Evolutionary conservation across 1,140 invertebrate genomes (phyloP), one percentile per base, ranked within the genome.

Genomic region (Drosophila elegans): DNA sequence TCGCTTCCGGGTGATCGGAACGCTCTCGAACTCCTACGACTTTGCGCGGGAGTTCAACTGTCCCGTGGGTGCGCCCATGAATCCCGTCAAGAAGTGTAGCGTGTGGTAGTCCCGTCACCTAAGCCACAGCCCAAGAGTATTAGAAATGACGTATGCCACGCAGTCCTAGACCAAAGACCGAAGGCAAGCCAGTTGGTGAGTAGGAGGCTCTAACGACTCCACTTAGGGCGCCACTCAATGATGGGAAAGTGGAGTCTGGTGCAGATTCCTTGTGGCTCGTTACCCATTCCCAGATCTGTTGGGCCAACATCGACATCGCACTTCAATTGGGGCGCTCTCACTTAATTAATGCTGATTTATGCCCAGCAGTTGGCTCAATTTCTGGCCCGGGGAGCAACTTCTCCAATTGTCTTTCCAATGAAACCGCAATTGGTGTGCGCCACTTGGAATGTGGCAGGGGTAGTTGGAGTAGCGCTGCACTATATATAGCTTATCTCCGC

Each of bases 71-170:
- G 94, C 95, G 39, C 94, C 94, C 9, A 98, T 98, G 97, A 98
- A 98, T 93, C 97, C 97, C 1, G 55, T 85, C 3, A 95, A 95
- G 54, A 98, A 98, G 92, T 98, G 97, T 92, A 93, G 98, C 49
- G 90, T 91, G 3, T 91, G 90, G 90, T 91, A 90, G 78, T 32
- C n/a, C 34, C 36, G 1, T 6, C 7, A 27, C 4, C 41, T 13
- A 27, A 44, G 11, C 51, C 49, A 59, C 78, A 63, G 60, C 80
- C 75, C 51, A 60, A 71, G 81, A 80, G 77, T 85, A 84, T 84
- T 80, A 80, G 32, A n/a, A n/a, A 53, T 45, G 54, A 74, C 76
- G 38, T 62, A 67, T 45, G 67, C 64, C 71, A 27, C 34, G 29
- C 67, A 74, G 42, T 56, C 49, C 42, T 48, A 71, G 36, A 36